Evolutionary conservation across 2,113 vertebrate genomes (phyloP).

Genomic region (Echinops telfairi): DNA sequence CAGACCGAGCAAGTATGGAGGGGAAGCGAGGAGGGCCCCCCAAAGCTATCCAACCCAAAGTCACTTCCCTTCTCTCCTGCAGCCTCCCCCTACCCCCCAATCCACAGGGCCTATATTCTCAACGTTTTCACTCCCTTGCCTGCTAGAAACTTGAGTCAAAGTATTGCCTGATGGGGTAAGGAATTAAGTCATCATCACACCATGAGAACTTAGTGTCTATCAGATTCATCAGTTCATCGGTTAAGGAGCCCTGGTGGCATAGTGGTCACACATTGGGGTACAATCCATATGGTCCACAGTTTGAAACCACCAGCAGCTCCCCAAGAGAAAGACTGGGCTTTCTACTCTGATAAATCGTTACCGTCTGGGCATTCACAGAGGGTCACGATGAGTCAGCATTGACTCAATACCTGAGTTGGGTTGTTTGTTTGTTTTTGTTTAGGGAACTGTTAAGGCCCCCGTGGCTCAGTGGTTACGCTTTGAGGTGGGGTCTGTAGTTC

Average conservation of each 20-base stretch:
- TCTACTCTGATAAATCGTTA: too few species aligned
- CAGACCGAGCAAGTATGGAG: background rate
- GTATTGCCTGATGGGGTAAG: background rate
- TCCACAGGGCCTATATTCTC: background rate
- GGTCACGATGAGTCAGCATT: background rate
- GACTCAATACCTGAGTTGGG: too few species aligned
- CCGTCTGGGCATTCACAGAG: background rate
- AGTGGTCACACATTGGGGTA: too few species aligned
- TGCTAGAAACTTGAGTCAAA: constrained; percentile 27
- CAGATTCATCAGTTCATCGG: background rate
- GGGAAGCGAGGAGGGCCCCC: background rate
- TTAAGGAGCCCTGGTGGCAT: too few species aligned
- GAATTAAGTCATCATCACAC: background rate
- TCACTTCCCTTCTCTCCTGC: background rate
- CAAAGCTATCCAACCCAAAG: background rate
- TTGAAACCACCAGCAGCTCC: too few species aligned
- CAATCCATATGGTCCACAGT: too few species aligned
- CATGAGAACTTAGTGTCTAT: background rate
- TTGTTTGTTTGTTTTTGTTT: too few species aligned
- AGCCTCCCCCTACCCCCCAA: too few species aligned
- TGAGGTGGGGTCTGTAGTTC: too few species aligned
- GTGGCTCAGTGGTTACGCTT: too few species aligned
- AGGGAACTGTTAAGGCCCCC: too few species aligned
- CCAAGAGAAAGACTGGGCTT: too few species aligned
- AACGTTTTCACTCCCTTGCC: background rate